Evolutionary conservation across 2,888 invertebrate species (phyloP).

Genomic region (Acholoe squamosa): DNA sequence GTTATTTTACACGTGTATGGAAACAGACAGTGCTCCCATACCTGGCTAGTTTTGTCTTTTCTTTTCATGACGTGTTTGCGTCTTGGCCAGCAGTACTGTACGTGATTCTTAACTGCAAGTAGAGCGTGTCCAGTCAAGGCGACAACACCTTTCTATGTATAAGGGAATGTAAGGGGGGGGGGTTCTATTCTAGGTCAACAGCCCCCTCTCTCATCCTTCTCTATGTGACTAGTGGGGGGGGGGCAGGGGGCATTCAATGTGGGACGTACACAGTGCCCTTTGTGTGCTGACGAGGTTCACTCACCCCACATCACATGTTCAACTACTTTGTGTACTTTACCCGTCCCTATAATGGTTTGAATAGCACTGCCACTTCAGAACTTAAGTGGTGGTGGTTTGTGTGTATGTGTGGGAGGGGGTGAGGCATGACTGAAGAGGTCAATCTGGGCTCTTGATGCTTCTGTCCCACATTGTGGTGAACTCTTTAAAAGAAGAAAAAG

Average conservation of each 20-base stretch:
- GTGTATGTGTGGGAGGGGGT: background rate
- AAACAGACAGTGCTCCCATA: background rate
- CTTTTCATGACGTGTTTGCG: background rate
- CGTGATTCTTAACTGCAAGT: background rate
- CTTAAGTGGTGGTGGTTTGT: background rate
- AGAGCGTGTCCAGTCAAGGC: slow-evolving; percentile 7
- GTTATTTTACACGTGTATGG: too few species aligned
- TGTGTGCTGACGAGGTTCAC: too few species aligned
- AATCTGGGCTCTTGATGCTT: background rate
- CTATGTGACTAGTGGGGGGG: background rate
- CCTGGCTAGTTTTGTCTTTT: background rate
- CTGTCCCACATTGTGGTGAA: slow-evolving; percentile 23
- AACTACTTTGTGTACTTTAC: too few species aligned
- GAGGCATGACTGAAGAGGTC: background rate
- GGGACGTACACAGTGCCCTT: too few species aligned
- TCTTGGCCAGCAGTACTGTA: slow-evolving; percentile 1
- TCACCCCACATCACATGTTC: too few species aligned
- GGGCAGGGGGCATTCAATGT: too few species aligned
- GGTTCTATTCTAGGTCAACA: background rate
- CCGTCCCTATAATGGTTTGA: too few species aligned
- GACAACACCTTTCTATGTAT: background rate
- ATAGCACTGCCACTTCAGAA: too few species aligned
- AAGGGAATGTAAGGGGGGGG: background rate
- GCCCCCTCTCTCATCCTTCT: too few species aligned
- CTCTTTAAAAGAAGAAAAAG: too few species aligned